phyloP scores from a whole-genome alignment of 2,797 vertebrate species.

The Liasis olivaceus region DNA sequence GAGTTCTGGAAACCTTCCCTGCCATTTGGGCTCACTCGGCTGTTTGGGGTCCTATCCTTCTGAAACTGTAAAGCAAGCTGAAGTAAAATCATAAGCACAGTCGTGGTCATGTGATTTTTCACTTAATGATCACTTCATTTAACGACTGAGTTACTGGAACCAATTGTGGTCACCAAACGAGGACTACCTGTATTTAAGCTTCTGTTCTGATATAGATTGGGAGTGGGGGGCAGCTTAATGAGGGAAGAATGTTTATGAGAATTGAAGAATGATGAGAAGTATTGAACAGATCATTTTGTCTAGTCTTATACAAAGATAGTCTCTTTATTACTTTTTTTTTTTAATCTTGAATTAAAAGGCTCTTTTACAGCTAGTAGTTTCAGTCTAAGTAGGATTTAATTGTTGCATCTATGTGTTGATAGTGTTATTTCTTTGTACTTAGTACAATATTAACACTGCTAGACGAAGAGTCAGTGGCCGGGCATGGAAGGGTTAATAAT shows the following conservation, averaged over 20 bases:
- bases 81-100: neutral
- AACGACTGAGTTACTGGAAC: neutral
- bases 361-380: too few species aligned
- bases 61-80: neutral
- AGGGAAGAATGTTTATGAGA: neutral
- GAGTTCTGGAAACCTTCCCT: neutral
- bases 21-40: neutral
- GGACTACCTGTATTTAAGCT: neutral
- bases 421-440: neutral
- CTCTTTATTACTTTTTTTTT: neutral
- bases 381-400: neutral
- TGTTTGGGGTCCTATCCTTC: neutral
- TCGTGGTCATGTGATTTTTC: neutral
- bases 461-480: neutral
- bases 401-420: neutral
- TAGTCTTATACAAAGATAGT: neutral
- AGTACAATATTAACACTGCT: neutral
- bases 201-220: neutral
- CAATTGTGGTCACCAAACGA: neutral
- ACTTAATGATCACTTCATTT: neutral
- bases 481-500: neutral
- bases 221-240: neutral
- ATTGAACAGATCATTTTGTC: neutral
- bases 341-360: neutral
- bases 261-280: neutral